These are phyloP conservation scores for Hippasteria phrygiana DNA, from an alignment of 53 echinoderm and acorn worm species.

Conservation along the genomic window DNA sequence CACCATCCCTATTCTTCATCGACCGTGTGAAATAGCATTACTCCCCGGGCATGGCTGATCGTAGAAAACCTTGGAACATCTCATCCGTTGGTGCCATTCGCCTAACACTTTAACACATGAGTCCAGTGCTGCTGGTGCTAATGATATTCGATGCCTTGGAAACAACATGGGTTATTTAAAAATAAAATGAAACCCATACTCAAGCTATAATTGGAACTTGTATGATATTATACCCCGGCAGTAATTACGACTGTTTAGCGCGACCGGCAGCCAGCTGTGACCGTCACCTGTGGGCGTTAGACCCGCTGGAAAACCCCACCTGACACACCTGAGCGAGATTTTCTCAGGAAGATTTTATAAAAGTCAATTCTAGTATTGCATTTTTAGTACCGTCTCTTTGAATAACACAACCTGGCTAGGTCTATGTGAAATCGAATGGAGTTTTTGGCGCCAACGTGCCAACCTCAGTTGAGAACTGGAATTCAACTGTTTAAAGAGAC, in stretches of 20 bases:
- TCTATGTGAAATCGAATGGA: too few relatives aligned
- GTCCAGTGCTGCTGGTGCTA: background rate
- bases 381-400: background rate
- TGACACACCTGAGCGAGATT: background rate
- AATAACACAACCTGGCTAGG: too few relatives aligned
- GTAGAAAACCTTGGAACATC: background rate
- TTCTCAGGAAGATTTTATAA: background rate
- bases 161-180: background rate
- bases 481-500: background rate
- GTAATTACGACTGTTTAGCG: background rate
- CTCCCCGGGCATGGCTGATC: background rate
- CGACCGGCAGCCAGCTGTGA: background rate
- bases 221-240: background rate
- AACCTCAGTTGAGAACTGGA: background rate
- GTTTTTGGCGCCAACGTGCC: background rate
- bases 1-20: background rate
- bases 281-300: constrained; percentile 7
- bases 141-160: too few relatives aligned
- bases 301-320: background rate
- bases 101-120: background rate
- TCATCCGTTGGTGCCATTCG: background rate
- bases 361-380: background rate
- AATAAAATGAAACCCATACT: background rate
- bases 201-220: too few relatives aligned
- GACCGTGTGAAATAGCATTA: background rate